Evolutionary conservation across 2,888 invertebrate genomes (phyloP).

Genomic region (Drosophila quinaria): DNA sequence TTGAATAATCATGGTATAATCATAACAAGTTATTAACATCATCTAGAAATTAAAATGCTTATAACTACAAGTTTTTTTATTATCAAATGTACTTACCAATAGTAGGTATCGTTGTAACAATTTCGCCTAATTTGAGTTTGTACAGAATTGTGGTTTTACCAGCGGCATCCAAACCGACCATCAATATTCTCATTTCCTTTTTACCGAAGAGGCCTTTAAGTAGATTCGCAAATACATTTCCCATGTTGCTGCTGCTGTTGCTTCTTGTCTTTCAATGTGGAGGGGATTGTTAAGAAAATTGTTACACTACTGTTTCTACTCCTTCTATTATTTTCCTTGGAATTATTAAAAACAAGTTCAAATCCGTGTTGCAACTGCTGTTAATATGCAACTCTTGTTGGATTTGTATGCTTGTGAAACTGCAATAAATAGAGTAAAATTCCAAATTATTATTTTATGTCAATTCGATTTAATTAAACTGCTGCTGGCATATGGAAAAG

Average conservation of each 20-base stretch:
- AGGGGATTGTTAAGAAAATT: slow-evolving; percentile 37
- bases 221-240: slow-evolving; percentile 98
- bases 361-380: slow-evolving; percentile 75
- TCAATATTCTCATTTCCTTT: slow-evolving; percentile 99
- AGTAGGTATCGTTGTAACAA: slow-evolving; percentile 99
- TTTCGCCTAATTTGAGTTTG: slow-evolving; percentile 99
- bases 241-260: slow-evolving; percentile 89
- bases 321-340: slow-evolving; percentile 44
- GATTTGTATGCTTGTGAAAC: slow-evolving; percentile 67
- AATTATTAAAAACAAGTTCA: slow-evolving; percentile 69
- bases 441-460: slow-evolving; percentile 13
- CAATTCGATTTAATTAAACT: slow-evolving; percentile 28
- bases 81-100: slow-evolving; percentile 88
- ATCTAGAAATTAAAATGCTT: slow-evolving; percentile 38
- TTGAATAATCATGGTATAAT: slow-evolving; percentile 74
- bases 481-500: slow-evolving; percentile 19
- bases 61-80: neutral
- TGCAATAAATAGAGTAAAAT: slow-evolving; percentile 43
- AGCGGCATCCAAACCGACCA: slow-evolving; percentile 99
- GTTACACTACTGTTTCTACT: slow-evolving; percentile 42
- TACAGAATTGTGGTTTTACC: slow-evolving; percentile 99
- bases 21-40: slow-evolving; percentile 80
- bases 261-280: slow-evolving; percentile 53
- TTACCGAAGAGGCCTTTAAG: slow-evolving; percentile 99
- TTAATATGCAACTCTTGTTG: slow-evolving; percentile 58